phyloP scores from a whole-genome alignment of 2,797 vertebrate species.

The Helostoma temminkii region DNA sequence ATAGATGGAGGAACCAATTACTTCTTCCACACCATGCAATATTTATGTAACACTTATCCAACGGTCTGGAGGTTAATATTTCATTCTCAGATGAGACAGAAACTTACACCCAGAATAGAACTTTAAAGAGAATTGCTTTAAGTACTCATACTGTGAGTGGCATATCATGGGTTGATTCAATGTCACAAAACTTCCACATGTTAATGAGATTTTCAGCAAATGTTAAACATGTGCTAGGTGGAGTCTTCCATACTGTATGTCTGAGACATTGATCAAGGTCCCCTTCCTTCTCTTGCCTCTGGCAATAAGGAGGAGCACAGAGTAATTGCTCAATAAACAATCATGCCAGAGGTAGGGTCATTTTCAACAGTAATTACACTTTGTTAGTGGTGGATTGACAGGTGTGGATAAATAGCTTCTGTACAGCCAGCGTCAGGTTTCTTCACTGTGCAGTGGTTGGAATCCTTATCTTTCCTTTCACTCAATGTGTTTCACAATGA shows the following conservation, averaged over 20 bases:
- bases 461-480: constrained; percentile 47
- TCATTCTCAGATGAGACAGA: constrained; percentile 80
- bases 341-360: constrained; percentile 63
- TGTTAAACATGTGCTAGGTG: constrained; percentile 37
- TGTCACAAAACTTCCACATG: constrained; percentile 37
- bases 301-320: constrained; percentile 60
- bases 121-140: constrained; percentile 67
- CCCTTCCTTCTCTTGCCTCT: constrained; percentile 27
- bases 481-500: constrained; percentile 7
- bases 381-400: constrained; percentile 50
- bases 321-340: constrained; percentile 82
- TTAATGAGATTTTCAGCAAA: constrained; percentile 45
- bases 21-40: constrained; percentile 84
- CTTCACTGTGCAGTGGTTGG: constrained; percentile 45
- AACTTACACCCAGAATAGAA: constrained; percentile 70
- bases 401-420: constrained; percentile 49
- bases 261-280: constrained; percentile 70
- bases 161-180: constrained; percentile 50
- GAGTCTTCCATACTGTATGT: constrained; percentile 54
- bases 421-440: constrained; percentile 28
- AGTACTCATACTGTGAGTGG: constrained; percentile 45
- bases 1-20: constrained; percentile 85
- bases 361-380: constrained; percentile 76
- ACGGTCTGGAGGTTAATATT: constrained; percentile 83
- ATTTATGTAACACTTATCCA: constrained; percentile 88